Evolutionary conservation across 1,140 invertebrate genomes (phyloP).

Genomic region (Zaprionus inermis): DNA sequence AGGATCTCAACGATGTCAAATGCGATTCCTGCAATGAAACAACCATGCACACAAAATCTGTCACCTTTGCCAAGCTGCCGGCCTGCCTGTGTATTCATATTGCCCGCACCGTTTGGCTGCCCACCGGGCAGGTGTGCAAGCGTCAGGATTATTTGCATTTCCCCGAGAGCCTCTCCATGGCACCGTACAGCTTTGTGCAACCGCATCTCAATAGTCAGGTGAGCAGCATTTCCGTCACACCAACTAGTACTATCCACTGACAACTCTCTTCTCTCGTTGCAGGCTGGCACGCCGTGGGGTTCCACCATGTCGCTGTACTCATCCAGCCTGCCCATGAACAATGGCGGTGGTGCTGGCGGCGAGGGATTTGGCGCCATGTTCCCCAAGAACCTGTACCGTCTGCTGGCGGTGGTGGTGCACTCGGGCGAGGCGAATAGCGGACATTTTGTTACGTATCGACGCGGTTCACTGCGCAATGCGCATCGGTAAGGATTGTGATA

Average conservation of each 20-base stretch:
- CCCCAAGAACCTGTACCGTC: constrained; percentile 87
- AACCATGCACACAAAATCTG: constrained; percentile 90
- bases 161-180: constrained; percentile 92
- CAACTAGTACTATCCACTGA: too few relatives aligned
- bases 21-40: constrained; percentile 90
- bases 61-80: constrained; percentile 91
- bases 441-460: constrained; percentile 96
- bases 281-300: constrained; percentile 83
- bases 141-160: constrained; percentile 94
- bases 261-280: constrained; percentile 4
- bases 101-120: constrained; percentile 92
- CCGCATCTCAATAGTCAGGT: constrained; percentile 85
- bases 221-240: not conserved
- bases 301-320: constrained; percentile 82
- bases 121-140: constrained; percentile 90
- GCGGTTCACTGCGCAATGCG: constrained; percentile 87
- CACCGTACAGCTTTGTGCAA: constrained; percentile 89
- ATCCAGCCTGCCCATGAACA: constrained; percentile 79
- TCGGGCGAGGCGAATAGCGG: constrained; percentile 93
- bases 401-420: constrained; percentile 95
- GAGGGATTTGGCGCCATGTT: constrained; percentile 82
- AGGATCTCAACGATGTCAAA: constrained; percentile 92
- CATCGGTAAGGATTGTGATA: constrained; percentile 83
- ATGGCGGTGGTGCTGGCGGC: constrained; percentile 53
- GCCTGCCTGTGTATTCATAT: constrained; percentile 90